These are phyloP conservation scores for Lysandra bellargus DNA, from an alignment of 2,888 invertebrate species.

Conservation along the genomic window DNA sequence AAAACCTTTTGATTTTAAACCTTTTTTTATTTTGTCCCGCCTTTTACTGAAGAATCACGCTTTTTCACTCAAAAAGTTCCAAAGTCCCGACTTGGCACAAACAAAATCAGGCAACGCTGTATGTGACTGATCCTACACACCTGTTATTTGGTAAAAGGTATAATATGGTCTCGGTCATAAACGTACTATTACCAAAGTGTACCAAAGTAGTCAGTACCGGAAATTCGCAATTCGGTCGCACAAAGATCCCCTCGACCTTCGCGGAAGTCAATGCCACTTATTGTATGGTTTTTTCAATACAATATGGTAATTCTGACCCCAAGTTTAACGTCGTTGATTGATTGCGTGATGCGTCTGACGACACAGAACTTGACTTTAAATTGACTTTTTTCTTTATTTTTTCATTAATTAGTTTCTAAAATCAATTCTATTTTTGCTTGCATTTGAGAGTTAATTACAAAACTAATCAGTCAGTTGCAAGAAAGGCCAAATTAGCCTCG, in stretches of 20 bases:
- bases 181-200: neutral
- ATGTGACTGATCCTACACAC: too few species aligned
- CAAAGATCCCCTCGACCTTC: neutral
- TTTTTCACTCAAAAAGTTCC: too few species aligned
- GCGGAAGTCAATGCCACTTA: neutral
- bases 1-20: too few species aligned
- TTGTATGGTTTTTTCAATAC: conserved; percentile 11
- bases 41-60: too few species aligned
- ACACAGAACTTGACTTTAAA: neutral
- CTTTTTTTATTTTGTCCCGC: too few species aligned
- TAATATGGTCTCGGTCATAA: neutral
- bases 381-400: neutral
- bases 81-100: too few species aligned
- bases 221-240: neutral
- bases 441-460: neutral
- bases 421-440: neutral
- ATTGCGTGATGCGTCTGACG: neutral
- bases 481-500: too few species aligned
- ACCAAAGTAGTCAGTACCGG: neutral
- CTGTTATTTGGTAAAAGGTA: too few species aligned
- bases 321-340: conserved; percentile 13
- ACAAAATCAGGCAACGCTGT: too few species aligned
- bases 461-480: too few species aligned
- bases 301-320: neutral
- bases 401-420: neutral